Evolutionary conservation across 2,797 vertebrate species (phyloP).

Genomic region (Ctenopoma multispine): DNA sequence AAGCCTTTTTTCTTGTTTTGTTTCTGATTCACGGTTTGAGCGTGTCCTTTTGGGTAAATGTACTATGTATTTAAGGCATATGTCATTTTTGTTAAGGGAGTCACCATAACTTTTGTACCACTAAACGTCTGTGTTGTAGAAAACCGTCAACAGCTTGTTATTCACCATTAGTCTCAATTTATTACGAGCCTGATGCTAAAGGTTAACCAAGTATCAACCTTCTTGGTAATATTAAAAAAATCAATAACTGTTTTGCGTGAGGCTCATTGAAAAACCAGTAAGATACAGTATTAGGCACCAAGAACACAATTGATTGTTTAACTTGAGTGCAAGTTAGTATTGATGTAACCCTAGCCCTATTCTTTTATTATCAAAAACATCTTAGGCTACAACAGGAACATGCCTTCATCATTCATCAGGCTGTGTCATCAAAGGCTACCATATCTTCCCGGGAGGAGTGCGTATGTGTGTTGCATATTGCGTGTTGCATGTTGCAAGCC

Average conservation of each 20-base stretch:
- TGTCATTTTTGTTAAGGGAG: not conserved
- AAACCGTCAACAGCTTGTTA: not conserved
- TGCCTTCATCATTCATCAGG: not conserved
- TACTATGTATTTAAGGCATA: not conserved
- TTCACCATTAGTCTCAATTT: not conserved
- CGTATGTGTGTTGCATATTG: not conserved
- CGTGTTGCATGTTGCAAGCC: conserved; percentile 1
- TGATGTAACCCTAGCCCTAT: no score
- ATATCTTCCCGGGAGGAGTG: not conserved
- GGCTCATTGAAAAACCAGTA: conserved; percentile 5
- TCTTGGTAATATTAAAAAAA: conserved; percentile 9
- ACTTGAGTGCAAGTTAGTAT: not conserved
- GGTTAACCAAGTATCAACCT: conserved; percentile 8
- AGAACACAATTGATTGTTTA: not conserved
- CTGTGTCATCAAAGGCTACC: no score
- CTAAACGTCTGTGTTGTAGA: not conserved
- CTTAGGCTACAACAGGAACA: not conserved
- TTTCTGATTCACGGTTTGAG: not conserved
- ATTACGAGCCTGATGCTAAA: not conserved
- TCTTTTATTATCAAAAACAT: no score
- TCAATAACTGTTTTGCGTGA: conserved; percentile 7
- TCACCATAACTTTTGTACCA: not conserved
- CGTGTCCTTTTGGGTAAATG: not conserved
- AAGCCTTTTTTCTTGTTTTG: not conserved
- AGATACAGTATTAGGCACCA: not conserved